Conservation (phyloP, 2,113 vertebrate genomes). For the Chiloscyllium plagiosum region DNA sequence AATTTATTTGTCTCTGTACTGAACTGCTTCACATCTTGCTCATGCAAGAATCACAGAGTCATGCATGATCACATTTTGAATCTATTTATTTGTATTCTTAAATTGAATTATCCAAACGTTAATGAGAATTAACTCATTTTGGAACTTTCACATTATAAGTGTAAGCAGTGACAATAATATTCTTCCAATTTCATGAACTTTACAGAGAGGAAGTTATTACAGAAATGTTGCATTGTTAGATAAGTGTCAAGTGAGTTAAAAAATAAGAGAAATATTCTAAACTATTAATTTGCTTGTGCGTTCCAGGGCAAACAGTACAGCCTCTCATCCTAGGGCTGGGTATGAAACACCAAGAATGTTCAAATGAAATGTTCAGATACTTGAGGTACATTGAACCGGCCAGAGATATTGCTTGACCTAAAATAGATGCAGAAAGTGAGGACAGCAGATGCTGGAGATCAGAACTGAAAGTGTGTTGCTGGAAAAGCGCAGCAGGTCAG, state of each 20-base stretch:
- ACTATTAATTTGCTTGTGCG: neutral
- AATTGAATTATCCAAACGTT: neutral
- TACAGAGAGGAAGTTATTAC: neutral
- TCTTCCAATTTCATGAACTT: neutral
- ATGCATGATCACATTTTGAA: neutral
- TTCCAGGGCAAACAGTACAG: neutral
- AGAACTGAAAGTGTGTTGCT: too few relatives aligned
- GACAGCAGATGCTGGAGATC: too few relatives aligned
- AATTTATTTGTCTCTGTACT: neutral
- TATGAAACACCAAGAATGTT: neutral
- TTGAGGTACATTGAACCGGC: neutral
- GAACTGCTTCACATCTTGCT: neutral
- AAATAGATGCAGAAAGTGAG: too few relatives aligned
- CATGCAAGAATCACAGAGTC: neutral
- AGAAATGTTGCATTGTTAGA: neutral
- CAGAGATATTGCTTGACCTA: constrained; percentile 15
- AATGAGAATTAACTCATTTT: neutral
- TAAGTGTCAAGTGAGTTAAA: neutral
- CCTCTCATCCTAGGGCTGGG: neutral
- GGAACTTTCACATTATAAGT: neutral
- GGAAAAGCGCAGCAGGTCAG: too few relatives aligned
- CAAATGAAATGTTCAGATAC: constrained; percentile 12
- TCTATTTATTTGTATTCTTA: neutral
- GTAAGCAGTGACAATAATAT: neutral
- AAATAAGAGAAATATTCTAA: neutral